Evolutionary conservation across 1,140 invertebrate species (phyloP), one percentile per base, ranked within the genome.

Genomic region (Protaetia brevitarsis): DNA sequence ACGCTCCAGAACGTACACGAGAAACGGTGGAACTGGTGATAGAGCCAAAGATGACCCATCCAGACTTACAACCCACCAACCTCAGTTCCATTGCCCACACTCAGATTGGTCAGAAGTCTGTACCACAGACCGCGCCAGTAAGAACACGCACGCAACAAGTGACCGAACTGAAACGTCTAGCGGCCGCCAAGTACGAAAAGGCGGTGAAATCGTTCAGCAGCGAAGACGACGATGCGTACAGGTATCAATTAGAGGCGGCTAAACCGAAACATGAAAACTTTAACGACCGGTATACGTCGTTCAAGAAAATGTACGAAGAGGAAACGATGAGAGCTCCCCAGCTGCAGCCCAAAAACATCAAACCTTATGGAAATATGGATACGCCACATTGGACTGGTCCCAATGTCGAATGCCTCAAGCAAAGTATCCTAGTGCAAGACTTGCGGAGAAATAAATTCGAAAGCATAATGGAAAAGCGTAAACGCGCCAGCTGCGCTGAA

Each of bases 321-420:
- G 19, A 62, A 2, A 23, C 19, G 7, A 16, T 13, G 31, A 31
- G 36, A 36, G 31, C 29, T 8, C 29, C n/a, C 2, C 60, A 62
- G 26, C 23, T 62, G 29, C 60, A 62, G n/a, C 60, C 60, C 2
- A 31, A 34, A 36, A 62, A 62, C n/a, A 62, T 62, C 6, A 62
- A 62, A 34, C 60, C 60, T 2, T 62, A 62, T 19, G 60, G 60
- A 11, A 59, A 59, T 3, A 5, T 59, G 16, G 30, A 28, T 28
- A 59, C 26, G 10, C 10, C 30, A 29, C 57, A 13, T 7, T 59
- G 57, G 57, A 51, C 19, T 3, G 41, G 41, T 8, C 41, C 41
- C 1, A 51, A 51, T 26, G 19, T 16, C 5, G 41, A 51, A 19
- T 19, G 19, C n/a, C 41, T 16, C 16, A 51, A 51, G 19, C 41